phyloP scores from a whole-genome alignment of 1,140 invertebrate genomes.

The Probaryconus sp. region DNA sequence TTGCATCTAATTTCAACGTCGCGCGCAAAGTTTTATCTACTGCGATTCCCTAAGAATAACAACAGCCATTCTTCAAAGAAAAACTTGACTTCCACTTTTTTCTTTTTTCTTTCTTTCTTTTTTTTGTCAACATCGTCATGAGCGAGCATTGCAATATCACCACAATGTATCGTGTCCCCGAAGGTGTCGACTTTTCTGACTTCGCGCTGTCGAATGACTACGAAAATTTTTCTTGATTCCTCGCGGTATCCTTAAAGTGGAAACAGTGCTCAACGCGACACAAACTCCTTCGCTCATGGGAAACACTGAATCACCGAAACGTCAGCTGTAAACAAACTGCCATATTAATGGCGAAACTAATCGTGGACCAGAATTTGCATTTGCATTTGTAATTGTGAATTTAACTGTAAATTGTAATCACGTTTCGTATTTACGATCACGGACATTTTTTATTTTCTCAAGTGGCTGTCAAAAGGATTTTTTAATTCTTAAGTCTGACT shows the following conservation, averaged over 20 bases:
- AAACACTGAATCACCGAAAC: background rate
- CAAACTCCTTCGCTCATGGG: slow-evolving; percentile 16
- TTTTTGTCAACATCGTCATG: slow-evolving; percentile 23
- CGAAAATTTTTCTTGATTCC: slow-evolving; percentile 42
- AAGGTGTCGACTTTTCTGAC: slow-evolving; percentile 13
- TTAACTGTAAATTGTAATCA: too few species aligned
- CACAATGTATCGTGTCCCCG: slow-evolving; percentile 25
- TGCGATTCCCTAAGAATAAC: slow-evolving; percentile 42
- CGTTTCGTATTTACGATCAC: too few species aligned
- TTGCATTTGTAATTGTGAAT: slow-evolving; percentile 38
- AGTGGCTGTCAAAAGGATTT: too few species aligned
- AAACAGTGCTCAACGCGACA: slow-evolving; percentile 9
- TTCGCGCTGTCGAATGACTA: slow-evolving; percentile 26
- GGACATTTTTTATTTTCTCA: too few species aligned
- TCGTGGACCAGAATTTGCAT: slow-evolving; percentile 35
- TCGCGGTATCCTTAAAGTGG: slow-evolving; percentile 30
- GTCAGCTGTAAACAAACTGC: slow-evolving; percentile 20
- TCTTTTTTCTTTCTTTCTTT: too few species aligned
- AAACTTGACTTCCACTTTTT: too few species aligned
- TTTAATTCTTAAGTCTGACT: too few species aligned
- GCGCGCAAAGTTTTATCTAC: slow-evolving; percentile 8
- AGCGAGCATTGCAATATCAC: slow-evolving; percentile 21
- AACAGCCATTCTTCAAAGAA: slow-evolving; percentile 46
- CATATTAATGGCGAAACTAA: slow-evolving; percentile 29
- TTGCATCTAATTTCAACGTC: slow-evolving; percentile 38